A percentile compares a stretch with the other conserved stretches of the same genome.
Evolutionary conservation across 2,797 vertebrate species (phyloP).

Genomic region (Etheostoma perlongum): DNA sequence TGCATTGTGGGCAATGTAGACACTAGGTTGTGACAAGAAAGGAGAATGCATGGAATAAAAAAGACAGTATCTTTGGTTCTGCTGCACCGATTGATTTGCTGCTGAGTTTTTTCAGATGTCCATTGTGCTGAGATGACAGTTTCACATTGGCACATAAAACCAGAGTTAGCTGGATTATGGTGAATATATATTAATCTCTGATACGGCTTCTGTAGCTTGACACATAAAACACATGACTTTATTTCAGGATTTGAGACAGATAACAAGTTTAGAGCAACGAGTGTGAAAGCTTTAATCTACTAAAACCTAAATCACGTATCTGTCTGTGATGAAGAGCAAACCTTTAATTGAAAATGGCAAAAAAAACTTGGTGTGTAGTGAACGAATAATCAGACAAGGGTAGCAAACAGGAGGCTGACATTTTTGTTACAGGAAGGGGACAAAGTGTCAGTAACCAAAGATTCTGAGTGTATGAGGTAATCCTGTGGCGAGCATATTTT

Average conservation of each 20-base stretch:
- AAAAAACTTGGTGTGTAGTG: neutral
- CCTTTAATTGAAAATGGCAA: neutral
- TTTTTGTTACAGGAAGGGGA: slow-evolving; percentile 27
- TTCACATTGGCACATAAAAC: neutral
- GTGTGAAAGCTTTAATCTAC: neutral
- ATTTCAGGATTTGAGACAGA: neutral
- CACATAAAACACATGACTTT: neutral
- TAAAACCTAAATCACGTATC: neutral
- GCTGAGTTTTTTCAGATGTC: neutral
- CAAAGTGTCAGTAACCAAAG: slow-evolving; percentile 55
- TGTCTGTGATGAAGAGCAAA: neutral
- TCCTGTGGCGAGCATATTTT: slow-evolving; percentile 69
- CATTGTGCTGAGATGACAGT: neutral
- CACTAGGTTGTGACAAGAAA: neutral
- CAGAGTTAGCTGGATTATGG: neutral
- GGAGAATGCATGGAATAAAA: neutral
- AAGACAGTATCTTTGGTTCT: neutral
- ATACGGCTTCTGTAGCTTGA: neutral
- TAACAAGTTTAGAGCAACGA: neutral
- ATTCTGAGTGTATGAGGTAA: slow-evolving; percentile 69
- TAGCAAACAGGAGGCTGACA: slow-evolving; percentile 17
- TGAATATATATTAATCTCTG: no score
- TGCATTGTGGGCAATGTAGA: neutral
- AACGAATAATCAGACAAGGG: neutral
- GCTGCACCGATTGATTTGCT: no score